These are phyloP conservation scores for Lanistes nyassanus DNA, from an alignment of 1,140 invertebrate species.

Conservation along the genomic window DNA sequence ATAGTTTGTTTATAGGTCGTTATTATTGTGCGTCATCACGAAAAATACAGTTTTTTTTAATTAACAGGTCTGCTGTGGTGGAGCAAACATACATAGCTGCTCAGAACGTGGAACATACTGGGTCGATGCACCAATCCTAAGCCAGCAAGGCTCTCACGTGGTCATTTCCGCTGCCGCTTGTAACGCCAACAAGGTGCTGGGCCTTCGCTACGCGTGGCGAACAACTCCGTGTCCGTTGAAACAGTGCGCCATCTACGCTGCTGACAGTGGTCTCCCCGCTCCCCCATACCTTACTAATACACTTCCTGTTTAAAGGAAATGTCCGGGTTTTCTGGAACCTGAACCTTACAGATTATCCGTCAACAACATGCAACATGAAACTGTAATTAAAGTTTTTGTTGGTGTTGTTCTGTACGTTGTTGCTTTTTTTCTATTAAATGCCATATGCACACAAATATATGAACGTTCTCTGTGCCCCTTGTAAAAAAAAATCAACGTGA, in stretches of 20 bases:
- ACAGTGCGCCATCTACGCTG: too few species aligned
- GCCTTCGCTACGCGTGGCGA: conserved; percentile 60
- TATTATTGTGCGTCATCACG: neutral
- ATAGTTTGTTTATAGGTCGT: neutral
- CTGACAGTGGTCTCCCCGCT: too few species aligned
- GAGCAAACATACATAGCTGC: neutral
- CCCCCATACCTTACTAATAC: conserved; percentile 41
- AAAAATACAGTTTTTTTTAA: neutral
- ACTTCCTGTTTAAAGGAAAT: neutral
- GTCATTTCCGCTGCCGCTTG: conserved; percentile 32
- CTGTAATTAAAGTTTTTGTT: too few species aligned
- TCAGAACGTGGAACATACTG: conserved; percentile 35
- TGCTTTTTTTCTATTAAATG: too few species aligned
- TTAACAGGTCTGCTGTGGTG: conserved; percentile 14
- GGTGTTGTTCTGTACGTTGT: too few species aligned
- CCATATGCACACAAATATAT: too few species aligned
- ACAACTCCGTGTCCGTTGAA: conserved; percentile 54
- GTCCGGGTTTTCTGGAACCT: neutral
- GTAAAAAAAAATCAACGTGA: too few species aligned
- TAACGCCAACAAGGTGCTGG: conserved; percentile 30
- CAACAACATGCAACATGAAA: too few species aligned
- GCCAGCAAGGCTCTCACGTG: conserved; percentile 33
- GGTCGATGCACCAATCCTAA: conserved; percentile 42
- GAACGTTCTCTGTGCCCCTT: too few species aligned
- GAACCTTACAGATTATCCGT: too few species aligned